Conservation (phyloP, 2,888 invertebrate species). For the Zhuqinia jingwanae region DNA sequence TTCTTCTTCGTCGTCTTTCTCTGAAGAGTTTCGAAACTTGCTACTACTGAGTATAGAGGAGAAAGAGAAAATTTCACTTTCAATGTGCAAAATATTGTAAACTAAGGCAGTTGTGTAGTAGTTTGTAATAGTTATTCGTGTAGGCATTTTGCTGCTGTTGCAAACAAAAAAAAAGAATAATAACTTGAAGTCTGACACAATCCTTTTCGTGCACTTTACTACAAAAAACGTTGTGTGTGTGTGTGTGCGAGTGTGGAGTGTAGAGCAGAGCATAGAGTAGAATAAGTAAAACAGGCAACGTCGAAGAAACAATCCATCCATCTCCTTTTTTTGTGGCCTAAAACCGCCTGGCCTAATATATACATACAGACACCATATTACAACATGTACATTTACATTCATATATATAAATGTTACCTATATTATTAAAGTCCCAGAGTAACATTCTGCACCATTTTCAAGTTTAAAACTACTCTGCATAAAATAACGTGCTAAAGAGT, state of each 20-base stretch:
- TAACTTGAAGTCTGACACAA: slow-evolving; percentile 43
- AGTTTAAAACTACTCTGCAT: slow-evolving; percentile 47
- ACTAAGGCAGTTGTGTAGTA: background rate
- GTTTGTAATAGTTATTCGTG: slow-evolving; percentile 28
- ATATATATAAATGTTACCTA: background rate
- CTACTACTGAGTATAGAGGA: background rate
- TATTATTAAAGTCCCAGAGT: slow-evolving; percentile 11
- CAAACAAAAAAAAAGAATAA: slow-evolving; percentile 11
- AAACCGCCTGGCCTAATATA: background rate
- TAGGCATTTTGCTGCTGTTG: slow-evolving; percentile 49
- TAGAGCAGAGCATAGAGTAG: background rate
- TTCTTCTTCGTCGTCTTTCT: too few relatives aligned
- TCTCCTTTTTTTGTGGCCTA: slow-evolving; percentile 50
- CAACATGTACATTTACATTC: too few relatives aligned
- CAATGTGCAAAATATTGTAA: background rate
- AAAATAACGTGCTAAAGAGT: slow-evolving; percentile 39
- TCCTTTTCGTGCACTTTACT: slow-evolving; percentile 43
- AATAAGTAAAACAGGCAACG: background rate
- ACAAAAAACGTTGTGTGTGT: too few relatives aligned
- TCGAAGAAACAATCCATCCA: slow-evolving; percentile 59
- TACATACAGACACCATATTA: background rate
- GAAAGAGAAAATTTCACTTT: slow-evolving; percentile 14
- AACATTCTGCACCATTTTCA: slow-evolving; percentile 52
- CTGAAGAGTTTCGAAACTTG: slow-evolving; percentile 24
- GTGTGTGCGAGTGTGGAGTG: background rate